Conservation (phyloP, 2,888 invertebrate genomes). For the Elegia similella region DNA sequence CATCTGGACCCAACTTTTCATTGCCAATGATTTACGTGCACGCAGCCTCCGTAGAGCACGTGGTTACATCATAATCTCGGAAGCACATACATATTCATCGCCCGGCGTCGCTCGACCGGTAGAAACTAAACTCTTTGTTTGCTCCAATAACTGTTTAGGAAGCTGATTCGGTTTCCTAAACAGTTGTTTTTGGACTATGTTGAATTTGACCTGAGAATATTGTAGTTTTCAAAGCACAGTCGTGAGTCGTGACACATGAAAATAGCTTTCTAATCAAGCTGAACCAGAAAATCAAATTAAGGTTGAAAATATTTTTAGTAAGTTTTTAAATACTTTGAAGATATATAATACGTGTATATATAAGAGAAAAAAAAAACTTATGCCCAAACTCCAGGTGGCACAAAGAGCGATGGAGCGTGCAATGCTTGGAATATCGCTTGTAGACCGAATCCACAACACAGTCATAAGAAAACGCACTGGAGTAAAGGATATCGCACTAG, state of each 20-base stretch:
- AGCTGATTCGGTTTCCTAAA: slow-evolving; percentile 17
- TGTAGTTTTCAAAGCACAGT: neutral
- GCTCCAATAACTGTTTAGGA: slow-evolving; percentile 28
- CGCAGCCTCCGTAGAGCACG: slow-evolving; percentile 22
- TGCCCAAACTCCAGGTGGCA: too few species aligned
- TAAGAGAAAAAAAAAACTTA: too few species aligned
- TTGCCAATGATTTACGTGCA: slow-evolving; percentile 24
- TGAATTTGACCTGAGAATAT: neutral
- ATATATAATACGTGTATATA: too few species aligned
- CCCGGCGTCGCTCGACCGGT: slow-evolving; percentile 50
- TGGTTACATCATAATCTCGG: slow-evolving; percentile 59
- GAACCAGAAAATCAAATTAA: neutral
- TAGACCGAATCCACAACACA: too few species aligned
- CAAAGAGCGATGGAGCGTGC: too few species aligned
- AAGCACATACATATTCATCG: slow-evolving; percentile 66
- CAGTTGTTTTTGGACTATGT: slow-evolving; percentile 10
- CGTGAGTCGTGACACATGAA: neutral
- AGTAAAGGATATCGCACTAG: too few species aligned
- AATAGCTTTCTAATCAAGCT: neutral
- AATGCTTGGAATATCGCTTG: too few species aligned
- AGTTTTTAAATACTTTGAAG: too few species aligned
- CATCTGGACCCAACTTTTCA: slow-evolving; percentile 20
- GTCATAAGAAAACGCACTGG: too few species aligned
- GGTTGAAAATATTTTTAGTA: too few species aligned
- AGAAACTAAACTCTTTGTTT: slow-evolving; percentile 45